Conservation (phyloP, 2,888 invertebrate species). For the Odontomyia ornata region DNA sequence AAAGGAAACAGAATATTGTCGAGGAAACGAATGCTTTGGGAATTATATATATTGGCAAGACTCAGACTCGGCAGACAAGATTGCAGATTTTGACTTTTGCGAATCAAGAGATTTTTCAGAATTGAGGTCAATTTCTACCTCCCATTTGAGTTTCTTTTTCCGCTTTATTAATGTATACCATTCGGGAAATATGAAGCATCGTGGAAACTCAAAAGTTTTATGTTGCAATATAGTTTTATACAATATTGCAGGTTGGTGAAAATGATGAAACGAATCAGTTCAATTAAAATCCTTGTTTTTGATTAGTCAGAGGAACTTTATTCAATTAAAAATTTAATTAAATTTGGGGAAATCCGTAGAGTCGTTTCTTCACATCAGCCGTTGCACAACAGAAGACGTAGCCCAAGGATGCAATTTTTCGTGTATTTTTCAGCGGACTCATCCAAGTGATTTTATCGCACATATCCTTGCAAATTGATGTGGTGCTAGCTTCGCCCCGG, state of each 20-base stretch:
- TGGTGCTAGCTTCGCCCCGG: slow-evolving; percentile 6
- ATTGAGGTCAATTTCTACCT: neutral
- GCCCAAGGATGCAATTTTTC: slow-evolving; percentile 25
- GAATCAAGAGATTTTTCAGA: neutral
- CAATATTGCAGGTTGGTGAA: no score
- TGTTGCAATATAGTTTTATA: no score
- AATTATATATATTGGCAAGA: neutral
- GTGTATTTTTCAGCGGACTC: slow-evolving; percentile 16
- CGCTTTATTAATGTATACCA: no score
- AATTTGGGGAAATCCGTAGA: slow-evolving; percentile 23
- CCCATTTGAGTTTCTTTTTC: no score
- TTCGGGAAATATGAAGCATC: no score
- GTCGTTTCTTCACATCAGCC: slow-evolving; percentile 1
- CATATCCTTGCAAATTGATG: slow-evolving; percentile 17
- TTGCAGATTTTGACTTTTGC: neutral
- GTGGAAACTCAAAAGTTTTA: no score
- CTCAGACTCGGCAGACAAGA: neutral
- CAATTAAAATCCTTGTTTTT: no score
- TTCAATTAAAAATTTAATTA: neutral
- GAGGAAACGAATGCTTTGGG: neutral
- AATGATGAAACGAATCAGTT: no score
- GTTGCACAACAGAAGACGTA: slow-evolving; percentile 16
- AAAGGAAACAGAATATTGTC: neutral
- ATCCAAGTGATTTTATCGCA: slow-evolving; percentile 27
- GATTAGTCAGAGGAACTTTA: no score